These are phyloP conservation scores for Cariama cristata DNA, from an alignment of 2,113 vertebrate species.

Conservation along the genomic window DNA sequence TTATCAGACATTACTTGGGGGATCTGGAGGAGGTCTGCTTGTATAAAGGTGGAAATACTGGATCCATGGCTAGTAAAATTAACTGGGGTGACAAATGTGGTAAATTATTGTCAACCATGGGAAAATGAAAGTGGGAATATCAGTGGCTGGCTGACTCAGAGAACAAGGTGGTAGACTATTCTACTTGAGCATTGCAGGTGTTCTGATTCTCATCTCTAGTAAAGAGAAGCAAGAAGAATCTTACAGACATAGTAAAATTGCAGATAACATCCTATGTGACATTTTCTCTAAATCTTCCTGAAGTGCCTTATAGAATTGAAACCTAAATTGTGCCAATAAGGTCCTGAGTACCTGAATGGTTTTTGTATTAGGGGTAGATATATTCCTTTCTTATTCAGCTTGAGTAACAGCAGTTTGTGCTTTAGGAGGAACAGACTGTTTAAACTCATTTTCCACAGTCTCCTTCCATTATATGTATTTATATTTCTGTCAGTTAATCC, in stretches of 20 bases:
- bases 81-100: not conserved
- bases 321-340: not conserved
- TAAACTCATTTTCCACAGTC: not conserved
- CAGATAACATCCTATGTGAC: not conserved
- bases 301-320: not conserved
- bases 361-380: not conserved
- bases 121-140: not conserved
- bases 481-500: not conserved
- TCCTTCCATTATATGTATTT: not conserved
- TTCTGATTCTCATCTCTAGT: not conserved
- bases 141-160: not conserved
- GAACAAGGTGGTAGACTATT: not conserved
- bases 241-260: not conserved
- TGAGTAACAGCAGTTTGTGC: not conserved
- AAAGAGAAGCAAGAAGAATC: not conserved
- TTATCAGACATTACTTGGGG: not conserved
- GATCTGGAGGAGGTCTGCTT: not conserved
- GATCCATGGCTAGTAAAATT: not conserved
- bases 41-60: not conserved
- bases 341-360: not conserved
- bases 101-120: not conserved
- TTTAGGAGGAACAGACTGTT: not conserved
- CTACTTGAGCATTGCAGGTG: not conserved
- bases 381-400: not conserved
- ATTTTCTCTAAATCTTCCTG: not conserved